Base-by-base conservation (phyloP, 1,140 invertebrate genomes). In the Dysdera silvatica region DNA sequence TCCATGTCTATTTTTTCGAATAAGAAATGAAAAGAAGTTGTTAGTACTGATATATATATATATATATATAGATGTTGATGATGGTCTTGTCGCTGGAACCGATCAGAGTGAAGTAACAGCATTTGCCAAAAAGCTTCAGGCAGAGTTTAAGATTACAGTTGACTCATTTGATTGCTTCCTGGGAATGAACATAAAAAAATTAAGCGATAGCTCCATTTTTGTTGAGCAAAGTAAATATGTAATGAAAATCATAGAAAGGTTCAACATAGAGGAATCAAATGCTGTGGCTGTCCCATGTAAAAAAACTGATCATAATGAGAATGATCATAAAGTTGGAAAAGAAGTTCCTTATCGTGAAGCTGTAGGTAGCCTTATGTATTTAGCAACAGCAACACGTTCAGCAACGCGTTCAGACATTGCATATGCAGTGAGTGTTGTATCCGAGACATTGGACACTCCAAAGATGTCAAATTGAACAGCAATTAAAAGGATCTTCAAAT, bases 391-490 rank as follows among this genome's bases (percentile, higher is more conserved):
- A n/a, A n/a, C n/a, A n/a, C n/a, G n/a, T n/a, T n/a, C n/a, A n/a
- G 62, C 68, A 0, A 78, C 77, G 16, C 55, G 78, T 32, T 78
- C 79, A 43, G 78, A 80, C 67, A 76, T 81, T 24, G 57, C 75
- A 3, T 78, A 67, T 71, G 70, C 75, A 29, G 74, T 80, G 2
- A 74, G 71, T 64, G 20, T 54, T 24, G 43, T 33, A 12, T 53
- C 51, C 18, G n/a, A 24, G 18, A 5, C 24, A 16, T 16, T 40
- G 10, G 48, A 43, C 28, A 61, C 32, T n/a, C 26, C 41, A 4
- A 33, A 8, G 24, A 12, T 20, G 5, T 16, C 29, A 45, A 31
- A 81, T 70, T 53, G 49, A 65, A 60, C 5, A 67, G 72, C 60
- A 8, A 74, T 71, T 1, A 79, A 80, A 61, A 33, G 78, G 53